Evolutionary conservation across 2,888 invertebrate species (phyloP), one percentile per base, ranked within the genome.

Genomic region (Amblyteles armatorius): DNA sequence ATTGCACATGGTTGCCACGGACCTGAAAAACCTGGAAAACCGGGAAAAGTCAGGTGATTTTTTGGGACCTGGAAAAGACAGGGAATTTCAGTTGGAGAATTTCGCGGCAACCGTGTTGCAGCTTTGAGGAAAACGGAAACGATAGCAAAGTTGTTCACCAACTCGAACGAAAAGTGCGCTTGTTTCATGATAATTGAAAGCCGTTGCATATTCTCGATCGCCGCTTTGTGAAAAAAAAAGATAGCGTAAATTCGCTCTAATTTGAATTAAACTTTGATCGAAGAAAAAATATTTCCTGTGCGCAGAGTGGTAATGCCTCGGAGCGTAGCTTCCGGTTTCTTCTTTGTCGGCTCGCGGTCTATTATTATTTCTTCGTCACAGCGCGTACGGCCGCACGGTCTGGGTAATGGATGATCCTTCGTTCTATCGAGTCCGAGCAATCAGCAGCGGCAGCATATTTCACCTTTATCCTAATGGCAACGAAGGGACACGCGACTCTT

Each of bases 401-500:
- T 16, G 26, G 11, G 26, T 57, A 57, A 57, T 57, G 57, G 57
- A 57, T 57, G 57, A 57, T 57, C 26, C 22, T 57, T 26, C 22
- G 48, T 11, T n/a, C 9, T 48, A 74, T 74, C 74, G 74, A 63
- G 44, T 44, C 74, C 29, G 33, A n/a, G 29, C 60, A 63, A 63
- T 63, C 60, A 33, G 60, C 29, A 29, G 33, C 60, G 29, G 16
- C 57, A 26, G 16, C 29, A 63, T 29, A 29, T 57, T 11, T 22
- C 60, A 29, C 60, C 60, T 63, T 63, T 63, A 63, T 63, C 33
- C 60, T 33, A 26, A 7, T 63, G 60, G 29, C 48, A 40, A 74
- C 63, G 63, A 74, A 74, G 63, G 74, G 60, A 74, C 74, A 74
- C 74, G 74, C 74, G 74, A 74, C 74, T 48, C 26, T 48, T 44